phyloP scores from a whole-genome alignment of 2,888 invertebrate species.

The Bimastos eiseni region DNA sequence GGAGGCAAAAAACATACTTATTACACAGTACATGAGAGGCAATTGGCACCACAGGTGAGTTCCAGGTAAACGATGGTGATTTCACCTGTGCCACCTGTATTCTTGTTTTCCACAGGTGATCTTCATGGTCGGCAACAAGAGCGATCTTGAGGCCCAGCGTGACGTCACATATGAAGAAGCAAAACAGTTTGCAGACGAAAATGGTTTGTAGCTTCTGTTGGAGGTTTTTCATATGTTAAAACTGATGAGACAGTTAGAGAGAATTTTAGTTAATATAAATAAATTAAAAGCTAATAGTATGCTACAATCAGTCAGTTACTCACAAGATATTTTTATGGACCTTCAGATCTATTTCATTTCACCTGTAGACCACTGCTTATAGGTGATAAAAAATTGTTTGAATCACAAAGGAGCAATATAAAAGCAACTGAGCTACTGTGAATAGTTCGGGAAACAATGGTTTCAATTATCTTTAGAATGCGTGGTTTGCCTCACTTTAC shows the following conservation, averaged over 20 bases:
- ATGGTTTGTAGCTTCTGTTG: constrained; percentile 63
- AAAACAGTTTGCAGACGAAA: constrained; percentile 99
- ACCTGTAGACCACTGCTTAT: no score
- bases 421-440: no score
- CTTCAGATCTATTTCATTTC: no score
- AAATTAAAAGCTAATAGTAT: no score
- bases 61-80: not conserved
- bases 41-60: no score
- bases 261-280: no score
- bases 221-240: not conserved
- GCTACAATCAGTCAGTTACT: no score
- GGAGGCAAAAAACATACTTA: not conserved
- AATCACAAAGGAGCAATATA: no score
- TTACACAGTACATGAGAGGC: not conserved
- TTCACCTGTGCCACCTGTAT: not conserved
- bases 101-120: constrained; percentile 70
- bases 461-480: not conserved
- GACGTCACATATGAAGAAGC: constrained; percentile 99
- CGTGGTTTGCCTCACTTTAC: not conserved
- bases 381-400: no score
- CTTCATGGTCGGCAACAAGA: constrained; percentile 98
- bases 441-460: no score
- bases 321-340: no score
- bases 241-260: no score
- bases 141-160: constrained; percentile 94